Evolutionary conservation across 2,113 vertebrate species (phyloP).

Genomic region (Kryptolebias marmoratus): DNA sequence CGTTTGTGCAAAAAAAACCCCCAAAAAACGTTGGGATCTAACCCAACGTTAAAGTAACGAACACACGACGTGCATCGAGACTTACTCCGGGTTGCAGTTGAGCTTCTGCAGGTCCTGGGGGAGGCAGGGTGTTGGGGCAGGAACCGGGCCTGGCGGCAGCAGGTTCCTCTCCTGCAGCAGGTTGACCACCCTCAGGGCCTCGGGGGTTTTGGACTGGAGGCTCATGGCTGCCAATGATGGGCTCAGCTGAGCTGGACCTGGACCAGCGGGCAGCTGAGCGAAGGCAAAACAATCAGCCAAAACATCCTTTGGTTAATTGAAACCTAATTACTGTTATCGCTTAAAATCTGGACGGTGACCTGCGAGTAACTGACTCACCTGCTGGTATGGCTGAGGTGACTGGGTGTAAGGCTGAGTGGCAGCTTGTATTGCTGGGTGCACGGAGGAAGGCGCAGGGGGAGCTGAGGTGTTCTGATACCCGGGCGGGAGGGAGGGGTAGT

Average conservation of each 20-base stretch:
- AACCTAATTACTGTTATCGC: neutral
- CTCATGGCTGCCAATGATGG: constrained; percentile 86
- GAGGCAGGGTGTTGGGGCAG: constrained; percentile 89
- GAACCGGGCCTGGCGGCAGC: constrained; percentile 83
- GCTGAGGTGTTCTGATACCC: constrained; percentile 87
- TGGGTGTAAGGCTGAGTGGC: constrained; percentile 83
- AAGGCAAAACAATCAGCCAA: neutral
- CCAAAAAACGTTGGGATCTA: no score
- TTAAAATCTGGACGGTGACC: neutral
- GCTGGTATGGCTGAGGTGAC: constrained; percentile 85
- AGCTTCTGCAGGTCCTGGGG: constrained; percentile 94
- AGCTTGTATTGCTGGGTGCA: constrained; percentile 78
- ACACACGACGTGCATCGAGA: neutral
- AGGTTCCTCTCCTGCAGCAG: constrained; percentile 97
- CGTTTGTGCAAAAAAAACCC: neutral
- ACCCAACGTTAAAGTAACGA: no score
- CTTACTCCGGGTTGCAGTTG: constrained; percentile 94
- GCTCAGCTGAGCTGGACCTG: constrained; percentile 85
- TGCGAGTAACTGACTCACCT: constrained; percentile 76
- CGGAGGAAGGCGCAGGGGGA: constrained; percentile 65
- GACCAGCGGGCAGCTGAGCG: constrained; percentile 79
- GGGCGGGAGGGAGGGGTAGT: constrained; percentile 90
- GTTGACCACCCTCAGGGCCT: constrained; percentile 90
- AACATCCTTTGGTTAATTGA: neutral
- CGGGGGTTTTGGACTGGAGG: constrained; percentile 85